Evolutionary conservation across 1,140 invertebrate species (phyloP), one percentile per base, ranked within the genome.

Genomic region (Drosophila arizonae): DNA sequence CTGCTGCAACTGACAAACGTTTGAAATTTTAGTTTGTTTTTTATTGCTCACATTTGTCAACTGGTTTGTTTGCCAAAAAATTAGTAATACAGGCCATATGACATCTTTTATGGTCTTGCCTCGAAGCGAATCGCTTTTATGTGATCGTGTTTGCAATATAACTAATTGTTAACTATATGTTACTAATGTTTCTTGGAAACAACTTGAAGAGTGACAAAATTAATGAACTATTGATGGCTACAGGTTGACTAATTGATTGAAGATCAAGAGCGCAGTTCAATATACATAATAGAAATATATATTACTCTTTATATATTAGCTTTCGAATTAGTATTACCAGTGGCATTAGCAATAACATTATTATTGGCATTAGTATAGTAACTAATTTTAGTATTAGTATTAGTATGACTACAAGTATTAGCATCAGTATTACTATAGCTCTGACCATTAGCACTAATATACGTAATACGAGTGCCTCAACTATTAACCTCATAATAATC

Each of bases 21-120:
- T 63, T 50, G 17, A n/a, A 39, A 9, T 54, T 52, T 61, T 33
- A 3, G 11, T 17, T 24, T 6, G 28, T 30, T 62, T 66, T 45
- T 46, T 56, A 39, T 45, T 10, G 9, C 41, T 15, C 70, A 54
- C 65, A 73, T 73, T 73, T 69, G 45, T 63, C 57, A 68, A 51
- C 52, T 68, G 57, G 57, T 63, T 73, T 63, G 57, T 62, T 51
- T 57, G 55, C 58, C 55, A 69, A 58, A 64, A 60, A 70, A 70
- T 74, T 74, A 60, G 72, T 65, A 58, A 70, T 60, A 50, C 28
- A 63, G 62, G 52, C 48, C 56, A 46, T 57, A 9, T 15, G n/a
- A 57, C 55, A 50, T 62, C 50, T 28, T 15, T 24, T 43, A 60
- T 52, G 21, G 26, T 24, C 9, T 46, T 60, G 33, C 51, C 33